A percentile compares a stretch with the other conserved stretches of the same genome.
phyloP scores from a whole-genome alignment of 1,140 invertebrate genomes.

The Temnothorax curvispinosus region DNA sequence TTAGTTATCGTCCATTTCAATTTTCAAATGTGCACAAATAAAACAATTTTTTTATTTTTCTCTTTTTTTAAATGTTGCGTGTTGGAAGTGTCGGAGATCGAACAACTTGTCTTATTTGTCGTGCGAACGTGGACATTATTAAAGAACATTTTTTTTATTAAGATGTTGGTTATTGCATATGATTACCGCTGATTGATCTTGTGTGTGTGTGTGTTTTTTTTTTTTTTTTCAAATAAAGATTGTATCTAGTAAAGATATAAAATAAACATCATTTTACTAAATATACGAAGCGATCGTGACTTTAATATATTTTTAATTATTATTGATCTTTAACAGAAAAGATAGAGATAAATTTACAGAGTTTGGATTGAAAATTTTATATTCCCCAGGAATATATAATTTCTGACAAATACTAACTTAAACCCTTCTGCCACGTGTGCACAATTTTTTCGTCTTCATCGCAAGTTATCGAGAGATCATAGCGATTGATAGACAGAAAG shows the following conservation, averaged over 20 bases:
- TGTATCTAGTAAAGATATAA: background rate
- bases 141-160: background rate
- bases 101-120: background rate
- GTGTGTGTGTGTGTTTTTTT: background rate
- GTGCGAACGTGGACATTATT: background rate
- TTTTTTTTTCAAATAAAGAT: background rate
- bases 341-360: background rate
- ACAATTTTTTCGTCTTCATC: background rate
- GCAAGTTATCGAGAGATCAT: conserved; percentile 53
- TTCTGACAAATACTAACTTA: background rate
- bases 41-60: background rate
- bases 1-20: background rate
- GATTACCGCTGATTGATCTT: background rate
- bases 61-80: background rate
- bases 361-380: background rate
- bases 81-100: background rate
- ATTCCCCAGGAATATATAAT: background rate
- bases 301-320: background rate
- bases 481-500: conserved; percentile 63
- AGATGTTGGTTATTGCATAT: background rate
- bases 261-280: background rate
- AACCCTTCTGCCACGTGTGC: background rate
- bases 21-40: background rate
- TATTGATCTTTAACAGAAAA: background rate
- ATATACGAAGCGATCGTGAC: background rate